These are phyloP conservation scores for Zaprionus camerounensis DNA, from an alignment of 1,140 invertebrate species.

Conservation along the genomic window DNA sequence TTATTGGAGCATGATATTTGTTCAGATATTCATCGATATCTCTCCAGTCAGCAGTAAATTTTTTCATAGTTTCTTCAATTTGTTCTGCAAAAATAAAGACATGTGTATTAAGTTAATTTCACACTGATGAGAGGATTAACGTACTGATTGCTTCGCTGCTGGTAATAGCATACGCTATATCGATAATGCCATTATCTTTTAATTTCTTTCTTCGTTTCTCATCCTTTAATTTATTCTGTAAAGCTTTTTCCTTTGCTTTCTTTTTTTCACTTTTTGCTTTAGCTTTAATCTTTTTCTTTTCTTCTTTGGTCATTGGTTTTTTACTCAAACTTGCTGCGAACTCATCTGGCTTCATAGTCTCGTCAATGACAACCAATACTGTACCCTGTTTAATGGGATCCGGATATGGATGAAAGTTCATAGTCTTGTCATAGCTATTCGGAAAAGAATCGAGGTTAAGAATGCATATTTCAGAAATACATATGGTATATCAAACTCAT, in stretches of 20 bases:
- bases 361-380: constrained; percentile 85
- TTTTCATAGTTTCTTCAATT: constrained; percentile 79
- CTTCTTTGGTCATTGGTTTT: constrained; percentile 75
- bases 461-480: neutral
- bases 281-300: constrained; percentile 66
- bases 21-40: constrained; percentile 83
- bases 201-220: constrained; percentile 71
- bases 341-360: constrained; percentile 85
- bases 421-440: constrained; percentile 84
- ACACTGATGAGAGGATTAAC: neutral
- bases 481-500: constrained; percentile 9
- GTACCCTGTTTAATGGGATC: constrained; percentile 85
- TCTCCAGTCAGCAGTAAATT: constrained; percentile 85
- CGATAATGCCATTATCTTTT: constrained; percentile 78
- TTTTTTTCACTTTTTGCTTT: constrained; percentile 63
- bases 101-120: neutral
- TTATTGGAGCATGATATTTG: constrained; percentile 84
- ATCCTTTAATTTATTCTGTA: constrained; percentile 69
- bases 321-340: constrained; percentile 81
- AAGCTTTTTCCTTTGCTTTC: constrained; percentile 61
- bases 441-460: neutral
- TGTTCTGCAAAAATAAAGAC: constrained; percentile 47
- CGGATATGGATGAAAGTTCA: constrained; percentile 86
- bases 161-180: constrained; percentile 54
- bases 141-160: constrained; percentile 67